Evolutionary conservation across 2,797 vertebrate species (phyloP).

Genomic region (Orientallactaga sibirica): DNA sequence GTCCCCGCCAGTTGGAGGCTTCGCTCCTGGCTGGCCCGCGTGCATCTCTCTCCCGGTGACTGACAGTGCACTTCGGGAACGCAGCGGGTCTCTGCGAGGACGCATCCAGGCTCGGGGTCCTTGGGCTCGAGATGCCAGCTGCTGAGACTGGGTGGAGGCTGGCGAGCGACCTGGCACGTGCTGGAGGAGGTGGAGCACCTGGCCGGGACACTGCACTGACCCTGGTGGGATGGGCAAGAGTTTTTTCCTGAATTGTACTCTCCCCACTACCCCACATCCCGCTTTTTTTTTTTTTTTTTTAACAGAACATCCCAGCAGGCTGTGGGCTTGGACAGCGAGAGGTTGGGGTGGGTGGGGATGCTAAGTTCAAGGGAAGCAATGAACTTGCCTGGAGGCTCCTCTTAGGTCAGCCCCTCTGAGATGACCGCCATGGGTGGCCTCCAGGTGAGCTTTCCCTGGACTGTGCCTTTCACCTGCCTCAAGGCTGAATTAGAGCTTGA

Average conservation of each 20-base stretch:
- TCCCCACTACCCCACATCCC: not conserved
- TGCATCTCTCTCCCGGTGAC: too few relatives aligned
- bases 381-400: not conserved
- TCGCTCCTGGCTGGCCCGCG: not conserved
- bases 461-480: not conserved
- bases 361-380: not conserved
- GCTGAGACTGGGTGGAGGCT: slow-evolving; percentile 67
- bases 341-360: not conserved
- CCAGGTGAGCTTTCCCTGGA: slow-evolving; percentile 26
- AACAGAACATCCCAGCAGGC: not conserved
- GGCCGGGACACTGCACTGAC: not conserved
- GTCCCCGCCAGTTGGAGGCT: slow-evolving; percentile 22
- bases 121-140: not conserved
- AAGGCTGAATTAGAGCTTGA: accelerated
- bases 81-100: not conserved
- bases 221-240: not conserved
- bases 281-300: not conserved
- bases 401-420: not conserved
- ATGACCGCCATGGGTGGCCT: not conserved
- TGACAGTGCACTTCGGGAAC: not conserved
- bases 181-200: not conserved
- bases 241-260: not conserved
- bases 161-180: slow-evolving; percentile 25
- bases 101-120: not conserved
- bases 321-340: not conserved